Base-by-base conservation (phyloP, 2,888 invertebrate genomes). In the Drosophila neonasuta region DNA sequence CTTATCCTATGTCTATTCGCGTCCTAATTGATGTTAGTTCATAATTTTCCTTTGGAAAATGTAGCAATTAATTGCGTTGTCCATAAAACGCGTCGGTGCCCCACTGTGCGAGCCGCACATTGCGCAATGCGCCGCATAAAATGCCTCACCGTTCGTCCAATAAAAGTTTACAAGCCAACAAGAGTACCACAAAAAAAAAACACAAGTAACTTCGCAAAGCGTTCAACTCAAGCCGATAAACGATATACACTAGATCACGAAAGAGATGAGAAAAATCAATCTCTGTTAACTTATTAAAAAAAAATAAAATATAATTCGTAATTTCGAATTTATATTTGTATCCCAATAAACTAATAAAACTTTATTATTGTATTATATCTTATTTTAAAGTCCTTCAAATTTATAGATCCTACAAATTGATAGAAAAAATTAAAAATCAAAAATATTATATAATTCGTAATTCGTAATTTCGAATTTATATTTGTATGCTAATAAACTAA, bases 11-110 rank as follows among this genome's bases (percentile, higher is more conserved):
- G 60, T 68, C 73, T 68, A 73, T 72, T 57, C 69, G 68, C 83
- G 72, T 71, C 79, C 82, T 82, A 86, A 82, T 80, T 82, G 82
- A 82, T 86, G 86, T 86, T 81, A 86, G 82, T 84, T 86, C 86
- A 82, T 82, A 86, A 82, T 84, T 82, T 86, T 84, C 81, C 61
- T 80, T 86, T 84, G 84, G 81, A 86, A 82, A 80, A 82, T 86
- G 82, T 82, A 86, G 86, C 86, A 82, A 82, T 82, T 82, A 82
- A 86, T 82, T 86, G 82, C 86, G 57, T 72, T 74, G 81, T 77
- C 79, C 84, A 82, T 82, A 82, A 82, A 86, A 82, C 86, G 86
- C 79, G 81, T 80, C 73, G 81, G 67, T 77, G 74, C 77, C 82
- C 82, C 84, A 86, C 86, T 83, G 86, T 79, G 86, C 79, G 71